Evolutionary conservation across 2,888 invertebrate species (phyloP), one percentile per base, ranked within the genome.

Genomic region (Blastobasis adustella): DNA sequence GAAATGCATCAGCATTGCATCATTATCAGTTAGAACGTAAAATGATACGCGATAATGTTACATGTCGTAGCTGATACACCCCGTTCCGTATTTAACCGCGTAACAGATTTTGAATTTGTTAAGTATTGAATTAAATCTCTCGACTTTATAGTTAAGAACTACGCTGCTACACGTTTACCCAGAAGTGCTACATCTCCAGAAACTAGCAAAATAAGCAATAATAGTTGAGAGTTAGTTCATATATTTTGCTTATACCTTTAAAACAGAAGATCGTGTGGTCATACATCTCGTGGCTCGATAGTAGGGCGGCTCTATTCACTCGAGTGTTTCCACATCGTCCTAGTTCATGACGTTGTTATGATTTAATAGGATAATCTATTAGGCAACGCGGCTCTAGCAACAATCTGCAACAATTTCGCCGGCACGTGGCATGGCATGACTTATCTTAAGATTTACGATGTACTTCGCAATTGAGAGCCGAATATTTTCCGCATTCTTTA

Each of bases 291-390:
- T 23, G 23, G 23, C 23, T 23, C 23, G 23, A 23, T 23, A 23
- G 23, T 23, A 23, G 23, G 3, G 23, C 23, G 23, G 23, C 23
- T 23, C 23, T 23, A 3, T 23, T 23, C 23, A 23, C 23, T 23
- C 23, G 23, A 3, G 40, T 39, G 23, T 50, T 50, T 37, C 50
- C 36, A 41, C 50, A 50, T 46, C 45, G 50, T 42, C 50, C 46
- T 41, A 50, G 10, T 50, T 46, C 42, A 45, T 46, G 41, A 10
- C 10, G 46, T 42, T 45, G 36, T 46, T 50, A 50, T 50, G 50
- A 50, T 50, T 42, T 45, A 46, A 50, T 46, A 46, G 41, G 46
- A 42, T 50, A 46, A 50, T 50, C 46, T 50, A 50, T 42, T 46
- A 45, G 38, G 46, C 10, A 50, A 46, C 23, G 23, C 23, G 23